Evolutionary conservation across 2,888 invertebrate genomes (phyloP).

Genomic region (Acronicta alni): DNA sequence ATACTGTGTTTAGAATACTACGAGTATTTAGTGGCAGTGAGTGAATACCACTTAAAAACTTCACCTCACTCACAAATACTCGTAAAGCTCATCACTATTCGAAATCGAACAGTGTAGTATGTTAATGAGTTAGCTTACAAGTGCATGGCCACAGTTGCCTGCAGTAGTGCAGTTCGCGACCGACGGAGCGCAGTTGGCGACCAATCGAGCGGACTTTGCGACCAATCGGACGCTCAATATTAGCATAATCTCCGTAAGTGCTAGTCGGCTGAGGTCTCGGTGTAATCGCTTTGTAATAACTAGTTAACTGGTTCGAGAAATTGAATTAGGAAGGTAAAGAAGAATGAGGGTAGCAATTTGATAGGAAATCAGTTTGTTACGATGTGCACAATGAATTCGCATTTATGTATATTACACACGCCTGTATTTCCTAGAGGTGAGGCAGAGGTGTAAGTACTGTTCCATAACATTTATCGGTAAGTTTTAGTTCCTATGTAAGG

Average conservation of each 20-base stretch:
- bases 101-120: slow-evolving; percentile 26
- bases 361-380: background rate
- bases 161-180: slow-evolving; percentile 1
- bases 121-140: slow-evolving; percentile 34
- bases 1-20: background rate
- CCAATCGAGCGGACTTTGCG: slow-evolving; percentile 1
- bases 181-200: slow-evolving; percentile 3
- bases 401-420: no score
- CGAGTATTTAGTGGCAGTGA: no score
- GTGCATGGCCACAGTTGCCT: slow-evolving; percentile 21
- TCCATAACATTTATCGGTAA: no score
- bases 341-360: no score
- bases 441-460: no score
- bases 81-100: slow-evolving; percentile 20
- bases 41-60: no score
- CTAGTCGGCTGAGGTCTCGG: slow-evolving; percentile 9
- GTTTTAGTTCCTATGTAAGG: no score
- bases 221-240: slow-evolving; percentile 10
- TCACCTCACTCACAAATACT: background rate
- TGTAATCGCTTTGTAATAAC: slow-evolving; percentile 38
- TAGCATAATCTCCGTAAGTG: slow-evolving; percentile 36
- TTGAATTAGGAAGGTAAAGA: slow-evolving; percentile 12
- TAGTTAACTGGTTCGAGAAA: slow-evolving; percentile 12
- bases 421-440: no score
- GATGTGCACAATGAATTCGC: no score